phyloP scores from a whole-genome alignment of 64 coral and sea anemone species.

The Catalaphyllia jardinei region DNA sequence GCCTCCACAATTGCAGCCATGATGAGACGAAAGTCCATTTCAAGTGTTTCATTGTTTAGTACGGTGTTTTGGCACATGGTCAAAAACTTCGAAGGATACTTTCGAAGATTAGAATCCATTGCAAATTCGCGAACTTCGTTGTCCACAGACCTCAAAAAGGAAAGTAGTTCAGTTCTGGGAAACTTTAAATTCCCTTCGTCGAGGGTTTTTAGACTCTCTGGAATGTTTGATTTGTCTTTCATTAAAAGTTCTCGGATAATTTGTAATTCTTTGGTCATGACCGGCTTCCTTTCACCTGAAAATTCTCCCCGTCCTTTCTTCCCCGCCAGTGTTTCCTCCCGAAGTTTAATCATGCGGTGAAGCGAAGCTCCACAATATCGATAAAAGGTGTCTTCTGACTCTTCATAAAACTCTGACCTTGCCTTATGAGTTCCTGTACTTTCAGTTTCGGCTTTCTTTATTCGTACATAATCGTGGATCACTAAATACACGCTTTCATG shows the following conservation, averaged over 20 bases:
- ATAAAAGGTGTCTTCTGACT: background rate
- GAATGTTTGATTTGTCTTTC: conserved; percentile 18
- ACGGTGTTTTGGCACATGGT: conserved; percentile 18
- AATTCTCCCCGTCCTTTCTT: background rate
- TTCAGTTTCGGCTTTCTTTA: background rate
- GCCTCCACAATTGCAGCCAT: no score
- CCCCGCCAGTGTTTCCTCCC: conserved; percentile 27
- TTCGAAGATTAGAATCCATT: conserved; percentile 14
- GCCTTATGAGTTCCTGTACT: background rate
- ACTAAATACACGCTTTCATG: background rate
- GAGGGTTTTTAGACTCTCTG: background rate
- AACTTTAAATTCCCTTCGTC: conserved; percentile 33
- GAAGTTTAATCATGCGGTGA: conserved; percentile 8
- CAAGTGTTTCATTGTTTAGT: conserved; percentile 26
- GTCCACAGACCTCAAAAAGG: conserved; percentile 35
- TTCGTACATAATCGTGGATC: background rate
- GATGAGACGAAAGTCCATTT: conserved; percentile 1
- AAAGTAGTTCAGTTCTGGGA: background rate
- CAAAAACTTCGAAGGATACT: conserved; percentile 33
- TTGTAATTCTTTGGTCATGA: conserved; percentile 10
- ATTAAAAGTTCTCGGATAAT: background rate
- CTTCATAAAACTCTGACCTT: background rate
- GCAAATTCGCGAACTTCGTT: conserved; percentile 20
- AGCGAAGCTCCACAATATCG: background rate
- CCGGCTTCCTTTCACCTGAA: background rate